Percentiles rank a stretch among this genome's conserved stretches.
Conservation (phyloP, 2,113 vertebrate species). For the Toxotes jaculatrix region DNA sequence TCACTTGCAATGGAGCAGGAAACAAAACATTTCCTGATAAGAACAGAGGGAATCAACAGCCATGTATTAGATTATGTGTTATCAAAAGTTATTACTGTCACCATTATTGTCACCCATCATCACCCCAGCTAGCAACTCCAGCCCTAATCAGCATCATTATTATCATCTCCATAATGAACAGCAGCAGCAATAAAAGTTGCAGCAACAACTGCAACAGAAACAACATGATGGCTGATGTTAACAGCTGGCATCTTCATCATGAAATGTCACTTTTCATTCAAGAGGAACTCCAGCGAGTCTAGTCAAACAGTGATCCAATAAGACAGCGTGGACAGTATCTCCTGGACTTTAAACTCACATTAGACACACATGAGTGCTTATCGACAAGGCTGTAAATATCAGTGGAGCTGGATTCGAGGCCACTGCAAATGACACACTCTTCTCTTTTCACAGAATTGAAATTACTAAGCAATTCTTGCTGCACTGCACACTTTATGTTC, state of each 20-base stretch:
- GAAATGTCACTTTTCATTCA: slow-evolving; percentile 37
- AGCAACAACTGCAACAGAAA: slow-evolving; percentile 3
- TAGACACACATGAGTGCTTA: slow-evolving; percentile 5
- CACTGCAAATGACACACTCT: not conserved
- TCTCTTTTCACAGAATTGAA: slow-evolving; percentile 9
- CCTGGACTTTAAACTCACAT: slow-evolving; percentile 25
- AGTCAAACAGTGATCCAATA: not conserved
- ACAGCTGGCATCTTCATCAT: slow-evolving; percentile 37
- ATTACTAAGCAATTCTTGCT: slow-evolving; percentile 9
- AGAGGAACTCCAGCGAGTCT: slow-evolving; percentile 12
- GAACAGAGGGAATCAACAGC: not conserved
- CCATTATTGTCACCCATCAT: not conserved
- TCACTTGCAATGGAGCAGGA: not conserved
- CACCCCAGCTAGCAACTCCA: slow-evolving; percentile 2
- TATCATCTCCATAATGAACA: slow-evolving; percentile 10
- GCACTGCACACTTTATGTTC: slow-evolving; percentile 14
- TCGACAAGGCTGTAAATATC: slow-evolving; percentile 14
- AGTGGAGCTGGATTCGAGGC: slow-evolving; percentile 23
- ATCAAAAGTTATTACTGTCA: slow-evolving; percentile 9
- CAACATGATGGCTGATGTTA: not conserved
- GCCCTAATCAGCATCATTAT: slow-evolving; percentile 19
- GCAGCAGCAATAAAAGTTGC: not conserved
- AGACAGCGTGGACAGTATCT: slow-evolving; percentile 17
- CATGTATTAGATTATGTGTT: slow-evolving; percentile 6
- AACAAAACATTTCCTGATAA: slow-evolving; percentile 3